phyloP scores from a whole-genome alignment of 2,888 invertebrate genomes.

The Dolichomitus sp. region DNA sequence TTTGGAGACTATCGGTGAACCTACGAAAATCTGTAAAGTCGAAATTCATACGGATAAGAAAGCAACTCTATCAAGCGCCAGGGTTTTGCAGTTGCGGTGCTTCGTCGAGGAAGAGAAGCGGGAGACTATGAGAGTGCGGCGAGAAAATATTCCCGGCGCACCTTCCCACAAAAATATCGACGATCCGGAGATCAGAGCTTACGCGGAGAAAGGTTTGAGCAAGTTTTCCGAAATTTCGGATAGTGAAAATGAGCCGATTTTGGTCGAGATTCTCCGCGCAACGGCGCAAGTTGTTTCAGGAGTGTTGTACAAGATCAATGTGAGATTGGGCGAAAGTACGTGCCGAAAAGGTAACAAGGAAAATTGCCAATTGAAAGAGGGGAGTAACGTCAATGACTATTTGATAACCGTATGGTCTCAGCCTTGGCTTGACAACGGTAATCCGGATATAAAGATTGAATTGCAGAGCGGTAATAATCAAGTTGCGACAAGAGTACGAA shows the following conservation, averaged over 20 bases:
- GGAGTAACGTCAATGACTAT: conserved; percentile 84
- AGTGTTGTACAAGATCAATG: conserved; percentile 88
- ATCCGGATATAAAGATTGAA: conserved; percentile 55
- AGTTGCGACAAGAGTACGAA: conserved; percentile 1
- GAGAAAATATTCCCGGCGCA: conserved; percentile 63
- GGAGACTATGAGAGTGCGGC: conserved; percentile 55
- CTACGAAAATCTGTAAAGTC: conserved; percentile 88
- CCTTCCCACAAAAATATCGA: conserved; percentile 38
- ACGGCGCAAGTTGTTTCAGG: conserved; percentile 88
- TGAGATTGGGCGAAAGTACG: conserved; percentile 88
- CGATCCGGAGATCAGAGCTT: conserved; percentile 71
- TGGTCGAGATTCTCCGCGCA: conserved; percentile 86
- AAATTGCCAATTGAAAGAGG: conserved; percentile 78
- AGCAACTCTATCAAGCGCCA: conserved; percentile 80
- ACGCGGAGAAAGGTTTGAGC: conserved; percentile 69
- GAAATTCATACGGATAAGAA: conserved; percentile 85
- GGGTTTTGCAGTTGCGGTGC: conserved; percentile 87
- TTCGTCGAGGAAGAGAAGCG: conserved; percentile 75
- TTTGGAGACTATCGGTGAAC: conserved; percentile 64
- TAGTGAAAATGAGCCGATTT: conserved; percentile 74
- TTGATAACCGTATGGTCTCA: conserved; percentile 88
- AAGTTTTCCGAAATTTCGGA: conserved; percentile 74
- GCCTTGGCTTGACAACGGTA: conserved; percentile 87
- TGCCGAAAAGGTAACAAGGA: conserved; percentile 85
- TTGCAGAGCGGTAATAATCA: not conserved